These are phyloP conservation scores for Dendrocopos noguchii DNA, from an alignment of 2,113 vertebrate genomes.

Conservation along the genomic window DNA sequence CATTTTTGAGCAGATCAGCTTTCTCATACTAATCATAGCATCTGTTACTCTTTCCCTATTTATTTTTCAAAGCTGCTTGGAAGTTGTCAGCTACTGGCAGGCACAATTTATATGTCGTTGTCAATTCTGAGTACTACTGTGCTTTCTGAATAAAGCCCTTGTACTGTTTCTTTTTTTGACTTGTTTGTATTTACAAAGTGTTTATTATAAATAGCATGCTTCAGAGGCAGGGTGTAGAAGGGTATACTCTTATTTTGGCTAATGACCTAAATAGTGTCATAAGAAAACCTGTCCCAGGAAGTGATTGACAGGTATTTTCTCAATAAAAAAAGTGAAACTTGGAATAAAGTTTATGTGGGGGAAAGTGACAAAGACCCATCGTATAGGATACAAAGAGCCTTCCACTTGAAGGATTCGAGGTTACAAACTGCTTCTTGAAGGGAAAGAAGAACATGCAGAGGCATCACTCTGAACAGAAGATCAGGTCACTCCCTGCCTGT, in stretches of 20 bases:
- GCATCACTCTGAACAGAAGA: neutral
- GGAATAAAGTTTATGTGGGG: neutral
- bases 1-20: neutral
- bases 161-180: neutral
- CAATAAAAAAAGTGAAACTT: conserved; percentile 32
- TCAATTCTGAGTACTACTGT: neutral
- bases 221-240: neutral
- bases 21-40: neutral
- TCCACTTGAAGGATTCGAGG: neutral
- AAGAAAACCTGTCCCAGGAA: neutral
- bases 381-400: neutral
- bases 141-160: neutral
- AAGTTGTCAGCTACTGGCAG: neutral
- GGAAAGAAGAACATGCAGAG: neutral
- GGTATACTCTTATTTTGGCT: neutral
- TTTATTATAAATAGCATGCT: neutral
- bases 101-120: neutral
- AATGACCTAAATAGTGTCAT: neutral
- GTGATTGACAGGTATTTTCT: neutral
- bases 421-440: neutral
- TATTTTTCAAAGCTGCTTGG: neutral
- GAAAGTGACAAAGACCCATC: neutral
- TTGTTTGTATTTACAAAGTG: neutral
- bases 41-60: neutral
- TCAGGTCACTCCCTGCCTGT: neutral